Evolutionary conservation across 2,113 vertebrate species (phyloP).

Genomic region (Puffinus mauretanicus): DNA sequence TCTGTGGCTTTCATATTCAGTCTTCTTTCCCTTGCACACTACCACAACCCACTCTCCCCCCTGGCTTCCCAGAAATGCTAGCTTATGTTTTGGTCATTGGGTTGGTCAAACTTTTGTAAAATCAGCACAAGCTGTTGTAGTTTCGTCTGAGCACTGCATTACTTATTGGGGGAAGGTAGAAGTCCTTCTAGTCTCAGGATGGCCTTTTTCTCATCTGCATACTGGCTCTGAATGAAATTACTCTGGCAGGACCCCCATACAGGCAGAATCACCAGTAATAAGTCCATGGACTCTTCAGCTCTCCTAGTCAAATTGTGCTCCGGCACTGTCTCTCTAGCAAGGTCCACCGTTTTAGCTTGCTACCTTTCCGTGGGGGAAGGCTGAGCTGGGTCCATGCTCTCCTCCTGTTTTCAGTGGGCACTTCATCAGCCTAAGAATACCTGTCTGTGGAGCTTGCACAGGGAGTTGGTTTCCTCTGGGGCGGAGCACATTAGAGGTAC

Average conservation of each 20-base stretch:
- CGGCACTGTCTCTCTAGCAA: not conserved
- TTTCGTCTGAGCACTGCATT: not conserved
- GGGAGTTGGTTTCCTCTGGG: not conserved
- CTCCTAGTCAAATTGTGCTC: not conserved
- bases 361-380: not conserved
- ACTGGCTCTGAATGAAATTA: not conserved
- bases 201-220: not conserved
- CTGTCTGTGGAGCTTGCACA: not conserved
- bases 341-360: not conserved
- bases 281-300: not conserved
- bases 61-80: not conserved
- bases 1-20: not conserved
- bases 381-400: not conserved
- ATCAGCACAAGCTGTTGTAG: not conserved
- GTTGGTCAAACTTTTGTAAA: not conserved
- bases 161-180: not conserved
- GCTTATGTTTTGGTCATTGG: not conserved
- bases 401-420: not conserved
- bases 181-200: not conserved
- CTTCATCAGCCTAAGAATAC: not conserved
- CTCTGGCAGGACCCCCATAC: not conserved
- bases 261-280: not conserved
- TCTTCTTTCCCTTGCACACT: not conserved
- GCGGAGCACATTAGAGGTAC: not conserved
- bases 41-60: not conserved